phyloP scores from a whole-genome alignment of 35 echinoderm and acorn worm genomes.

The Amphiura filiformis region DNA sequence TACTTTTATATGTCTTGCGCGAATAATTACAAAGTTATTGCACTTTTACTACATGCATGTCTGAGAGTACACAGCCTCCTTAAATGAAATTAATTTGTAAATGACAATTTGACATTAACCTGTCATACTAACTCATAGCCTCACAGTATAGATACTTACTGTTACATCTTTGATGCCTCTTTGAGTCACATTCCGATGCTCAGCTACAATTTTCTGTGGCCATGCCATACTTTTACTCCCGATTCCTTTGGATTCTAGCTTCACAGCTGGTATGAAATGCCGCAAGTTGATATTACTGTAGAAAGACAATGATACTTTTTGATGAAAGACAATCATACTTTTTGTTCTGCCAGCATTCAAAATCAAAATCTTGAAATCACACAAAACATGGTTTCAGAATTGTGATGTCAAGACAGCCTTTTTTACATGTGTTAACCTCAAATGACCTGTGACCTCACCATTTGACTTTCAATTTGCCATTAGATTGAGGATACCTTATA shows the following conservation, averaged over 20 bases:
- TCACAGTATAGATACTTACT: slow-evolving; percentile 56
- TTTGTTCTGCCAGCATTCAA: not conserved
- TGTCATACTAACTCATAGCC: too few species aligned
- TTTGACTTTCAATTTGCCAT: too few species aligned
- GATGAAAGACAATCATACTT: not conserved
- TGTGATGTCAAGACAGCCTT: not conserved
- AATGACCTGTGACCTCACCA: too few species aligned
- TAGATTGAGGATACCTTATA: too few species aligned
- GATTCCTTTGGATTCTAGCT: slow-evolving; percentile 54
- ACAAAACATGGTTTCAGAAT: not conserved
- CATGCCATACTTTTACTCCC: slow-evolving; percentile 48
- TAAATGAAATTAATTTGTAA: too few species aligned
- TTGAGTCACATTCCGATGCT: slow-evolving; percentile 78
- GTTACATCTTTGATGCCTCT: slow-evolving; percentile 75
- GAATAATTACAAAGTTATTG: too few species aligned
- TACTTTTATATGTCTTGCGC: too few species aligned
- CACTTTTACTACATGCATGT: too few species aligned
- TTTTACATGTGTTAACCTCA: not conserved
- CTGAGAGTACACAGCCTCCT: too few species aligned
- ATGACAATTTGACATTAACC: too few species aligned
- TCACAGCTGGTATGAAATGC: slow-evolving; percentile 91
- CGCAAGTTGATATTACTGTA: slow-evolving; percentile 86
- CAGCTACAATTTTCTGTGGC: slow-evolving; percentile 81
- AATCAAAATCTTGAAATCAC: not conserved
- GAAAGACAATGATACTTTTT: too few species aligned